Evolutionary conservation across 2,113 vertebrate genomes (phyloP), one percentile per base, ranked within the genome.

Genomic region (Hucho hucho): DNA sequence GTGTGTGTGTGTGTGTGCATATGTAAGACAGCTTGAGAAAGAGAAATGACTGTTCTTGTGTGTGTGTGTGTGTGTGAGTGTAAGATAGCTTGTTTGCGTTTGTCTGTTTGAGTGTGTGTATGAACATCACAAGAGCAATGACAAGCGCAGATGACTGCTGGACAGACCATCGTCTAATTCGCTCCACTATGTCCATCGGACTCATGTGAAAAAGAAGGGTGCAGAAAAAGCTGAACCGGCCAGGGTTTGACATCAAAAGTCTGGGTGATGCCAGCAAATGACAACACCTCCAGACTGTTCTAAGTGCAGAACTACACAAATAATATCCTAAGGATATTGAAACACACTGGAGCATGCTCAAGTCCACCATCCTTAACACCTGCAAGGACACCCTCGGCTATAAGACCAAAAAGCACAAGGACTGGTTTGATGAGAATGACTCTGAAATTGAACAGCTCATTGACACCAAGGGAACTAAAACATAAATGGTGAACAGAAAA

Each of bases 1-100:
- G 64, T 2, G 79, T 37, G 3, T 84, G 77, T 72, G 70, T 76
- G 76, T 76, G 79, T 80, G 59, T 22, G n/a, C n/a, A 78, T 32
- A 32, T 32, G 29, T 43, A 43, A 43, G 37, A 43, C 37, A 11
- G 37, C 37, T 43, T 43, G 37, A 43, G 37, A 43, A 79, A 81
- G 63, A 68, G 64, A 66, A 83, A 88, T 20, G 13, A 56, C 83
- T 84, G 84, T 78, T 56, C 81, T 32, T 37, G 75, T 73, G 72
- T 66, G 16, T 43, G 32, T 28, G 64, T 14, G 12, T 65, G 64
- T 69, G 76, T 81, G 12, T 65, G 64, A 67, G 76, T 81, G 75
- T 56, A 43, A 43, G 37, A 43, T 46, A 6, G 37, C 25, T 72
- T 72, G 69, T 59, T 13, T 64, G 63, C 3, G 12, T 24, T 20